Evolutionary conservation across 2,113 vertebrate genomes (phyloP), one percentile per base, ranked within the genome.

Genomic region (Spea multiplicata): DNA sequence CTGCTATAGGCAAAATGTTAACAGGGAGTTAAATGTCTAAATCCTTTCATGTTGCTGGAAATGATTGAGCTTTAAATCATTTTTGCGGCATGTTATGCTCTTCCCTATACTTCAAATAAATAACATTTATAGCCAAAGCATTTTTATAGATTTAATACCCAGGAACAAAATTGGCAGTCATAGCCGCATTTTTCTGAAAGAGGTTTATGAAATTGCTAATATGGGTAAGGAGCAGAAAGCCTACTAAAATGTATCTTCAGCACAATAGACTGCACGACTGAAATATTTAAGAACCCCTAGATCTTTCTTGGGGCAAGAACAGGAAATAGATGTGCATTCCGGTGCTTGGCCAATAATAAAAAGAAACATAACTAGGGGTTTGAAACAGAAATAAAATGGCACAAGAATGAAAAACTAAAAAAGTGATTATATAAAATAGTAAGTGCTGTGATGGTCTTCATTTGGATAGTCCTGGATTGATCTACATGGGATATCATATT

Each of bases 261-360:
- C 47, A 48, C 44, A 76, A 13, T 14, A 69, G 13, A 45, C 66
- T 47, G 14, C 9, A 76, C 46, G 12, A 47, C 47, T 30, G 14
- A 52, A 30, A 59, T 69, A 2, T 47, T 59, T 59, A 14, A 47
- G 8, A 17, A 57, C 53, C 44, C 52, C 52, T 17, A 44, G 14
- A 69, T 76, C 16, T 87, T 87, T 83, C 86, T 82, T 30, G 65
- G 86, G 82, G 59, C 83, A 87, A 86, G 71, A 87, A 78, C 74
- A 82, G 78, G 81, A 89, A 85, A 55, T 75, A 83, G 81, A 85
- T 83, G 76, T 83, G 62, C 82, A 84, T 89, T 90, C 82, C 84
- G 84, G 52, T 62, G 73, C 6, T 52, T 52, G 6, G 9, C 9
- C 50, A 7, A 7, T 10, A 6, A 52, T 52, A 52, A 7, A 52